phyloP scores from a whole-genome alignment of 2,797 vertebrate species.

The Nyctibius grandis region DNA sequence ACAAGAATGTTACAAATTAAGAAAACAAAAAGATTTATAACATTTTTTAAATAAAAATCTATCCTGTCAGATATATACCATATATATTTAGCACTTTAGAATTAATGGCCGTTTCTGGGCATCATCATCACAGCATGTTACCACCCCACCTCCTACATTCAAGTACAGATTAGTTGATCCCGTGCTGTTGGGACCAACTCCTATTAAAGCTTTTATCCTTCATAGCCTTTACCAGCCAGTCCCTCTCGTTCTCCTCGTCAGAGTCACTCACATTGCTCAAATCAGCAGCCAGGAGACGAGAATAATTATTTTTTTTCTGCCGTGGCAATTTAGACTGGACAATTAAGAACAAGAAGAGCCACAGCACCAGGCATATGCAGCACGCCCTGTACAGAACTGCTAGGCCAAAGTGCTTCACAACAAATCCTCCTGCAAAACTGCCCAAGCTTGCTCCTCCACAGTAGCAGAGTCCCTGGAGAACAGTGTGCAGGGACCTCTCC shows the following conservation, averaged over 20 bases:
- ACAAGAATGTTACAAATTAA: not conserved
- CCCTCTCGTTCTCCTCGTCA: slow-evolving; percentile 82
- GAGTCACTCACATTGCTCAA: slow-evolving; percentile 85
- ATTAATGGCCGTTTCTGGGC: not conserved
- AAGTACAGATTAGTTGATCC: not conserved
- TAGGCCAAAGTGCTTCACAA: slow-evolving; percentile 71
- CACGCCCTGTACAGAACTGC: slow-evolving; percentile 73
- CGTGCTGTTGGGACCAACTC: slow-evolving; percentile 11
- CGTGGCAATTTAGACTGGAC: slow-evolving; percentile 79
- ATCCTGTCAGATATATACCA: not conserved
- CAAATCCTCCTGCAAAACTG: slow-evolving; percentile 79
- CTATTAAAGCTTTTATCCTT: slow-evolving; percentile 73
- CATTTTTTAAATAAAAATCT: not conserved
- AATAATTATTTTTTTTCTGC: slow-evolving; percentile 86
- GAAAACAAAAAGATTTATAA: not conserved
- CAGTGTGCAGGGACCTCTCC: slow-evolving; percentile 74
- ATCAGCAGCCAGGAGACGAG: slow-evolving; percentile 80
- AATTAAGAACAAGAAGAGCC: slow-evolving; percentile 76
- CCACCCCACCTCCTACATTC: not conserved
- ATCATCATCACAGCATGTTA: not conserved
- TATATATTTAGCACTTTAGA: not conserved
- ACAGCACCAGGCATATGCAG: slow-evolving; percentile 68
- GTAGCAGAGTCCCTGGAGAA: slow-evolving; percentile 70
- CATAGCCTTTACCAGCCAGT: slow-evolving; percentile 90
- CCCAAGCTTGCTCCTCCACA: slow-evolving; percentile 78